Conservation (phyloP, 2,797 vertebrate species). For the Heterohyrax brucei region DNA sequence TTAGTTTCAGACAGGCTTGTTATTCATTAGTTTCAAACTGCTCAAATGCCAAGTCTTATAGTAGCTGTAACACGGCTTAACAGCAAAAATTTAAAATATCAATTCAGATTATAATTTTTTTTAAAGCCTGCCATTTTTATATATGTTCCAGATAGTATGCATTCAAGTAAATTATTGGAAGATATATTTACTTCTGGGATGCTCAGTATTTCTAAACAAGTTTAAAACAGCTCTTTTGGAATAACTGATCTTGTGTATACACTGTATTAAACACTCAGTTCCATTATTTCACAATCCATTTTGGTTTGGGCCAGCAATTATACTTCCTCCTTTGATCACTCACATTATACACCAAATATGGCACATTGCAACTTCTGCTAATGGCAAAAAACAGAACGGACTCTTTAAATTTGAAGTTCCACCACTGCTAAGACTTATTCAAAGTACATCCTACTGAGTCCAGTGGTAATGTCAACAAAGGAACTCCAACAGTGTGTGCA, state of each 20-base stretch:
- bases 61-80: neutral
- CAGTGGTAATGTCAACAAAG: neutral
- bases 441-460: neutral
- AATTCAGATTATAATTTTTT: neutral
- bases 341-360: conserved; percentile 62
- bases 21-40: neutral
- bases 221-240: conserved; percentile 56
- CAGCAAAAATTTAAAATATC: conserved; percentile 41
- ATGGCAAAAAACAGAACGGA: conserved; percentile 58
- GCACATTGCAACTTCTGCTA: conserved; percentile 41
- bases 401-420: conserved; percentile 30
- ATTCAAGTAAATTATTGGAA: conserved; percentile 27
- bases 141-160: neutral
- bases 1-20: neutral
- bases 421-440: neutral
- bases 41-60: conserved; percentile 41
- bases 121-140: conserved; percentile 6
- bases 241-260: conserved; percentile 22
- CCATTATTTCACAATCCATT: conserved; percentile 60
- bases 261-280: neutral
- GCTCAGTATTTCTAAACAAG: conserved; percentile 16
- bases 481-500: neutral
- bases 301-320: conserved; percentile 37
- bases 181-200: neutral
- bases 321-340: conserved; percentile 51